Evolutionary conservation across 2,797 vertebrate species (phyloP).

Genomic region (Argyrosomus regius): DNA sequence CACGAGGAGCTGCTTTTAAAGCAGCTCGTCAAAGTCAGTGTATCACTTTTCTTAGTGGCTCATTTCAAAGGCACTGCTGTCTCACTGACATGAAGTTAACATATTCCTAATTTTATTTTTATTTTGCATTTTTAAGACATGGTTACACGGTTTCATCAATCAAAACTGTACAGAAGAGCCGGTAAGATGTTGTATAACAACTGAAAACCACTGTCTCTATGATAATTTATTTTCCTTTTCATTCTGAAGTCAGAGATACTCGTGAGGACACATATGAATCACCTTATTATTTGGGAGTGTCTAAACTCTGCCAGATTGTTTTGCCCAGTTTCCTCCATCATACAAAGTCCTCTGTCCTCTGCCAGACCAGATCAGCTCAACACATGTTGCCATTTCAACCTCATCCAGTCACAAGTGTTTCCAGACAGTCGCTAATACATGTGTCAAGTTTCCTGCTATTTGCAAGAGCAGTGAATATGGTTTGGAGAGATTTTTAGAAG

Average conservation of each 20-base stretch:
- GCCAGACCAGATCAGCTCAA: constrained; percentile 11
- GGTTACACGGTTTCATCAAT: not conserved
- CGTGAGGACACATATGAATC: constrained; percentile 3
- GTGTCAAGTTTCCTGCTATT: constrained; percentile 3
- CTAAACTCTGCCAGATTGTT: constrained; percentile 1
- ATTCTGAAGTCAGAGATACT: not conserved
- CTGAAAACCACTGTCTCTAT: not conserved
- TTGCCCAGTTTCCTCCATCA: constrained; percentile 2
- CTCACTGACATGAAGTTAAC: not conserved
- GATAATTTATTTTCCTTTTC: not conserved
- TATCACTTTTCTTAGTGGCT: constrained; percentile 37
- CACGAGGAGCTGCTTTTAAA: constrained; percentile 50
- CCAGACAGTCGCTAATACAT: not conserved
- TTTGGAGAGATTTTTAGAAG: not conserved
- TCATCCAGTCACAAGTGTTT: not conserved
- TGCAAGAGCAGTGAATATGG: not conserved
- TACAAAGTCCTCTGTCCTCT: not conserved
- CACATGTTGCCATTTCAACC: constrained; percentile 8
- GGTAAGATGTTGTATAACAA: not conserved
- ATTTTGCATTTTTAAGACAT: not conserved
- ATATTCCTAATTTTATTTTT: not conserved
- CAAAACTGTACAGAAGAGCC: not conserved
- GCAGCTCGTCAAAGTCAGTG: constrained; percentile 60
- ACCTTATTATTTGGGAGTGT: not conserved
- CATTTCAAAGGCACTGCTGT: constrained; percentile 23